Percentiles rank a stretch among this genome's conserved stretches.
Evolutionary conservation across 2,797 vertebrate genomes (phyloP).

Genomic region (Enteromius anoplus): DNA sequence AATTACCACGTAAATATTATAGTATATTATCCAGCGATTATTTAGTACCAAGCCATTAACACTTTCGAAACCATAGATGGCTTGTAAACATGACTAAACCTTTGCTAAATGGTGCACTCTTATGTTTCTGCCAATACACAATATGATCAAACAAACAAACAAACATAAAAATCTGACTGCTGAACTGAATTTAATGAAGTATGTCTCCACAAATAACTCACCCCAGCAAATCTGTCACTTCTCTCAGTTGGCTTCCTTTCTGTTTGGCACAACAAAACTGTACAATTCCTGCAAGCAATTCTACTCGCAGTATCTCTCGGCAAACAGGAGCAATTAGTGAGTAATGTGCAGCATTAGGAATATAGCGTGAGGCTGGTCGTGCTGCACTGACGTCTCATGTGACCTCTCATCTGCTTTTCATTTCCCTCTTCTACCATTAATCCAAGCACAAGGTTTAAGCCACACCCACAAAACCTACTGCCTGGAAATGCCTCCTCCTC

Average conservation of each 20-base stretch:
- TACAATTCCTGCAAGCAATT: neutral
- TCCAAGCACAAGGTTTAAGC: slow-evolving; percentile 47
- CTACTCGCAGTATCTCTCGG: neutral
- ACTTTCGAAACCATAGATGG: neutral
- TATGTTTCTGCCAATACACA: neutral
- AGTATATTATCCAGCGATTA: neutral
- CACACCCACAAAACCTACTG: neutral
- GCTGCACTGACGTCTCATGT: slow-evolving; percentile 52
- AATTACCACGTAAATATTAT: neutral
- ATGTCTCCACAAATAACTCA: slow-evolving; percentile 21
- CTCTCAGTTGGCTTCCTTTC: slow-evolving; percentile 2
- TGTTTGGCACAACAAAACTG: neutral
- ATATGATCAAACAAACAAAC: neutral
- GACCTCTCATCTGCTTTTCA: slow-evolving; percentile 54
- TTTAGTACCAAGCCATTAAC: neutral
- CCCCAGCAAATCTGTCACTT: slow-evolving; percentile 11
- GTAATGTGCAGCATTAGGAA: neutral
- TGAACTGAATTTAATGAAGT: neutral
- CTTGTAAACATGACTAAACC: neutral
- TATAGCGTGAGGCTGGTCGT: slow-evolving; percentile 8
- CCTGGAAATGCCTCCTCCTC: neutral
- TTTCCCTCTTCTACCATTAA: slow-evolving; percentile 40
- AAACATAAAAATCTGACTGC: neutral
- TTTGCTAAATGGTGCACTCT: neutral
- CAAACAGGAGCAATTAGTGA: neutral